Evolutionary conservation across 2,888 invertebrate species (phyloP).

Genomic region (Tholera decimalis): DNA sequence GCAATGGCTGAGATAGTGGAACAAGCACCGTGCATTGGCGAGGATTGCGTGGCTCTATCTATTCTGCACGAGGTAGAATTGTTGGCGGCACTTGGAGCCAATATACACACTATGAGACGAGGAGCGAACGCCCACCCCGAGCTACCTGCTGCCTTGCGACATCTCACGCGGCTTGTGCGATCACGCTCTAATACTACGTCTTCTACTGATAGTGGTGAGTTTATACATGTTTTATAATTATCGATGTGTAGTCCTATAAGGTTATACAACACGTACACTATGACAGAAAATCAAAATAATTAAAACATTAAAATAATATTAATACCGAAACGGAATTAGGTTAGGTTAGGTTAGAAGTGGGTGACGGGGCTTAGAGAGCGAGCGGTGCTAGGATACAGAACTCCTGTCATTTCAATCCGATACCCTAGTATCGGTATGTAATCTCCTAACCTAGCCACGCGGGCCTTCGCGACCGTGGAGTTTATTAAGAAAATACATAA

Average conservation of each 20-base stretch:
- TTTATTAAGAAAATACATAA: too few species aligned
- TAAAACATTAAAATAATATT: too few species aligned
- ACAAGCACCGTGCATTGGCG: slow-evolving; percentile 93
- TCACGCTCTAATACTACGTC: slow-evolving; percentile 78
- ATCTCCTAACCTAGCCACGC: too few species aligned
- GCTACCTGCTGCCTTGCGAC: slow-evolving; percentile 93
- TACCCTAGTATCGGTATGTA: too few species aligned
- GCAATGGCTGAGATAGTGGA: slow-evolving; percentile 93
- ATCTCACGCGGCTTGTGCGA: slow-evolving; percentile 91
- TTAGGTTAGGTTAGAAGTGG: too few species aligned
- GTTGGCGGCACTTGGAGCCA: slow-evolving; percentile 93
- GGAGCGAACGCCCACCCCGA: slow-evolving; percentile 93
- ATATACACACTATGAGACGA: slow-evolving; percentile 93
- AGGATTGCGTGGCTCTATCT: slow-evolving; percentile 94
- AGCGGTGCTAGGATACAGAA: too few species aligned
- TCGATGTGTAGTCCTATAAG: not conserved
- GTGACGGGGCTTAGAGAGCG: too few species aligned
- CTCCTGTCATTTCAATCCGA: too few species aligned
- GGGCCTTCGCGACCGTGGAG: too few species aligned
- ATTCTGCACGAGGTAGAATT: slow-evolving; percentile 95
- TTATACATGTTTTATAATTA: not conserved
- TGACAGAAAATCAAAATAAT: too few species aligned
- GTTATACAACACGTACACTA: too few species aligned
- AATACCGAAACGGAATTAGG: too few species aligned
- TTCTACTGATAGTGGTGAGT: slow-evolving; percentile 79